Evolutionary conservation across 2,888 invertebrate species (phyloP).

Genomic region (Adelphocoris suturalis): DNA sequence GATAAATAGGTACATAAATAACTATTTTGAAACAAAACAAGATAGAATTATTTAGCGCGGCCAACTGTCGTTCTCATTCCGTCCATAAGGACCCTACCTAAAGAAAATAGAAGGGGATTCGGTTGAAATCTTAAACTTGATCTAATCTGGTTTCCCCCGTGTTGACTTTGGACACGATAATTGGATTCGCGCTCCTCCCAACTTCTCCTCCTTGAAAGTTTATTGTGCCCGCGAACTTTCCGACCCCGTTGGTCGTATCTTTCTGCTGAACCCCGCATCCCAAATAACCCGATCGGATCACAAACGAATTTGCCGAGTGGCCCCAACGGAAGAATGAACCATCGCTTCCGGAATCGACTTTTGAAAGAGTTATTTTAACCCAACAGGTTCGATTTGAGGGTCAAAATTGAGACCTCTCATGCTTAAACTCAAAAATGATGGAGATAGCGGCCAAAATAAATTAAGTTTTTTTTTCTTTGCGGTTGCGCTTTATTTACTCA

Average conservation of each 20-base stretch:
- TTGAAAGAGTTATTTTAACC: conserved; percentile 13
- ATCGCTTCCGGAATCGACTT: background rate
- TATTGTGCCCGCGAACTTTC: conserved; percentile 21
- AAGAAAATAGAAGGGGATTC: conserved; percentile 1
- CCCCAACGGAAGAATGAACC: background rate
- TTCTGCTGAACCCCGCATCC: conserved; percentile 4
- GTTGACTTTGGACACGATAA: conserved; percentile 42
- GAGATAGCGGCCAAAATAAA: too few species aligned
- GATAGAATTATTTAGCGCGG: background rate
- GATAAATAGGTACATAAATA: background rate
- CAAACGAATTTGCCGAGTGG: background rate
- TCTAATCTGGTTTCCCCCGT: conserved; percentile 32
- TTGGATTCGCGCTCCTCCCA: background rate
- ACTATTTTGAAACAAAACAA: background rate
- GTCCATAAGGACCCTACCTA: background rate
- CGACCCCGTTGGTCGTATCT: conserved; percentile 18
- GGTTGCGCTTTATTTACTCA: too few species aligned
- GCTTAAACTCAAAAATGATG: too few species aligned
- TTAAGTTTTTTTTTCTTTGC: too few species aligned
- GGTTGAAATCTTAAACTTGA: conserved; percentile 20
- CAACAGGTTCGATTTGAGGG: background rate
- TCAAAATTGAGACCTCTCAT: too few species aligned
- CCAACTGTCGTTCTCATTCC: background rate
- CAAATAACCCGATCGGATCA: conserved; percentile 3
- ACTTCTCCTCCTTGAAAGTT: conserved; percentile 15